Base-by-base conservation (phyloP, 1,140 invertebrate species). In the Hycleus phaleratus region DNA sequence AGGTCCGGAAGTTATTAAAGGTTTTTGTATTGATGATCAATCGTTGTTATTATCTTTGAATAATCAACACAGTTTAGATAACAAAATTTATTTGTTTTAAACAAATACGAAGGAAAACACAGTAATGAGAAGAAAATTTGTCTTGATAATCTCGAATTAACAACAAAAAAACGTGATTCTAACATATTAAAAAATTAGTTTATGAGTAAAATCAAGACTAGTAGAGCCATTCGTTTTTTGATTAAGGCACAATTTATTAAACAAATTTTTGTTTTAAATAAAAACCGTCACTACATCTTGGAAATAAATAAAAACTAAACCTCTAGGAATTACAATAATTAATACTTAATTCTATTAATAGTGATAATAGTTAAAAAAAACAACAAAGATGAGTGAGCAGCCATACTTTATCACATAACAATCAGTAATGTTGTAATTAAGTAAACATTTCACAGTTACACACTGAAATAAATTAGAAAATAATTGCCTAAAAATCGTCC, bases 341-440 rank as follows among this genome's bases (percentile, higher is more conserved):
- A 40, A 39, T 39, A 48, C 54, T 40, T 43, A 48, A 24, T 26
- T 50, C 26, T 51, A 49, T 54, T 52, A 53, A 58, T 32, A 32
- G 32, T 32, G 58, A 50, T 56, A 60, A 53, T 44, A 44, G 32
- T 42, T 38, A 54, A 48, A 56, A 58, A 57, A 61, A 59, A 58
- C 60, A 62, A 62, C 56, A 55, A 50, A 59, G 58, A 60, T 60
- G 61, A 62, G 61, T 62, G 61, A 62, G 61, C 61, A 60, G 61
- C 61, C 57, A 56, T 60, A 55, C 52, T 60, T 54, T 60, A 60
- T 60, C 58, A 60, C 58, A 60, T 60, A 55, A 60, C 38, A 55
- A 49, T 55, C 52, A 47, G 52, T 55, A 55, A 43, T 55, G 45
- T 55, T 46, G 26, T n/a, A 55, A 47, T 55, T 38, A 55, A 55